Percentiles rank a stretch among this genome's conserved stretches.
phyloP scores from a whole-genome alignment of 2,113 vertebrate genomes.

The Cyphomyrus discorhynchus region DNA sequence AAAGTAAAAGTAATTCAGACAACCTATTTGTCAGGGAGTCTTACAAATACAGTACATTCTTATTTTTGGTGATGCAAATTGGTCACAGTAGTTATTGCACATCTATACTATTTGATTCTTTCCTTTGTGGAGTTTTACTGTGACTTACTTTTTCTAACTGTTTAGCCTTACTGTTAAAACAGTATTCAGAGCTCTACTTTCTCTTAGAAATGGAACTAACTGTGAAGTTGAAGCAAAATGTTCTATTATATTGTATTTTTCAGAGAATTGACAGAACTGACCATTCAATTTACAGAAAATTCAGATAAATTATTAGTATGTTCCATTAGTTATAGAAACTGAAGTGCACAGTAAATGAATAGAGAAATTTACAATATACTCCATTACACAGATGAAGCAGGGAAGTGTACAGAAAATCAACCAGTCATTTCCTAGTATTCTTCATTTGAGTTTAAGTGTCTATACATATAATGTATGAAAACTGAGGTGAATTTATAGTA shows the following conservation, averaged over 20 bases:
- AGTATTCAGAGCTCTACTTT: not conserved
- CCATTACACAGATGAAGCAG: not conserved
- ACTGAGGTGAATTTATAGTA: too few relatives aligned
- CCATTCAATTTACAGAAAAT: not conserved
- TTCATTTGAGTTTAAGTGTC: not conserved
- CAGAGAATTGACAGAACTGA: not conserved
- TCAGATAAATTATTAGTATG: not conserved
- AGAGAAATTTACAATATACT: not conserved
- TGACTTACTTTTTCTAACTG: not conserved
- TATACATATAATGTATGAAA: too few relatives aligned
- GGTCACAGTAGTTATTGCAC: not conserved
- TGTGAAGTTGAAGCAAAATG: not conserved
- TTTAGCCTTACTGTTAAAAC: not conserved
- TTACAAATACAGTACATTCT: not conserved
- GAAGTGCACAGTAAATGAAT: not conserved
- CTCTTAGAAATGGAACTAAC: not conserved
- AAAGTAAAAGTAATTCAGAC: not conserved
- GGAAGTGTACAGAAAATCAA: not conserved
- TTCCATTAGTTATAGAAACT: not conserved
- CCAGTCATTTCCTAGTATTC: not conserved
- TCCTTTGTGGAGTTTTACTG: not conserved
- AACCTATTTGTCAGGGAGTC: not conserved
- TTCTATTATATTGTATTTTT: not conserved
- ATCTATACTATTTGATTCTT: not conserved
- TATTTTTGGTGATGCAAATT: not conserved